phyloP scores from a whole-genome alignment of 64 coral and sea anemone genomes.

The Astreopora myriophthalma region DNA sequence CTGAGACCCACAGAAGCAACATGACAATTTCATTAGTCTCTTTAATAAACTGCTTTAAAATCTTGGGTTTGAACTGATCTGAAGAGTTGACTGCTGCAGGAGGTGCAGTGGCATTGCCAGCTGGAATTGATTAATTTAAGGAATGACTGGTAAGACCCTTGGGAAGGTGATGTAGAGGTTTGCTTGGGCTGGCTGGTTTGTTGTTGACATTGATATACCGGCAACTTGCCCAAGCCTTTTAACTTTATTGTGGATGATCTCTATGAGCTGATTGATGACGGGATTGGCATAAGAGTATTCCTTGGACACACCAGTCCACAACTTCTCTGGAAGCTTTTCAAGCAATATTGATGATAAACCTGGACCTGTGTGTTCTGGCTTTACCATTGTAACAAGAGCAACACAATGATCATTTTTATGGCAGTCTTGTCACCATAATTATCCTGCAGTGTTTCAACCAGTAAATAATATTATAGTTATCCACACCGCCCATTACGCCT shows the following conservation, averaged over 20 bases:
- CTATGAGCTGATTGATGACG: slow-evolving; percentile 27
- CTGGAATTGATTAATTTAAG: slow-evolving; percentile 10
- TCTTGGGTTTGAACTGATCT: slow-evolving; percentile 25
- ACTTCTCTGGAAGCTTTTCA: slow-evolving; percentile 59
- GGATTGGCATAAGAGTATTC: slow-evolving; percentile 25
- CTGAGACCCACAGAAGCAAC: slow-evolving; percentile 35
- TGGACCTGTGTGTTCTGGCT: too few species aligned
- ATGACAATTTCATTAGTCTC: slow-evolving; percentile 23
- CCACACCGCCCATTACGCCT: too few species aligned
- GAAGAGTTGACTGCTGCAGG: slow-evolving; percentile 17
- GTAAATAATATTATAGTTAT: too few species aligned
- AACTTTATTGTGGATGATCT: slow-evolving; percentile 60
- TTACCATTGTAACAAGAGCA: too few species aligned
- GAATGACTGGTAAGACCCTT: not conserved
- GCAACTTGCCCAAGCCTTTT: slow-evolving; percentile 64
- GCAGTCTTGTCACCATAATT: too few species aligned
- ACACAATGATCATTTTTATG: too few species aligned
- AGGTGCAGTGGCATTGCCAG: slow-evolving; percentile 54
- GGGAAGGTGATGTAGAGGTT: not conserved
- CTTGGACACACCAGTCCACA: slow-evolving; percentile 52
- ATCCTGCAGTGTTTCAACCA: too few species aligned
- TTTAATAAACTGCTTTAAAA: not conserved
- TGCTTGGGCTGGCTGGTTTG: not conserved
- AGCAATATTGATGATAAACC: slow-evolving; percentile 13
- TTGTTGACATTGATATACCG: slow-evolving; percentile 29